These are phyloP conservation scores for Sakesphorus luctuosus DNA, from an alignment of 2,113 vertebrate genomes.

Conservation along the genomic window DNA sequence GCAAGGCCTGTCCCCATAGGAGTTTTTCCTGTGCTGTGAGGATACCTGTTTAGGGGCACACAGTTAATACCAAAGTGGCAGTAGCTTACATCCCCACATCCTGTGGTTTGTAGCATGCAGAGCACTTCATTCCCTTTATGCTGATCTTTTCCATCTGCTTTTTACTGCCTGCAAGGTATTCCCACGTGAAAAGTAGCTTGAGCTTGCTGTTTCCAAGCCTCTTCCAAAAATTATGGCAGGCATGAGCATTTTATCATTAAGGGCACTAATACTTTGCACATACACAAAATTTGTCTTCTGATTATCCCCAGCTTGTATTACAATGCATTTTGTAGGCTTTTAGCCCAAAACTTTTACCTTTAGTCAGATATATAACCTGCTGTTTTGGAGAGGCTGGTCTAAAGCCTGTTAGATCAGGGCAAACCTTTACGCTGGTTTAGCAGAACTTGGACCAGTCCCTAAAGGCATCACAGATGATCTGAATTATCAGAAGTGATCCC, in stretches of 20 bases:
- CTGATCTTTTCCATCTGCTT: conserved; percentile 64
- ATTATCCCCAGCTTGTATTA: conserved; percentile 39
- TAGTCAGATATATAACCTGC: conserved; percentile 42
- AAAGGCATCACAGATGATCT: conserved; percentile 37
- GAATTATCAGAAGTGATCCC: conserved; percentile 32
- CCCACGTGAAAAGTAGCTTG: neutral
- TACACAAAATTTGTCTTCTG: conserved; percentile 61
- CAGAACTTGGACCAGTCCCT: neutral
- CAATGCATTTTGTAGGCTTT: conserved; percentile 27
- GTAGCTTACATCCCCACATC: neutral
- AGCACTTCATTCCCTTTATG: neutral
- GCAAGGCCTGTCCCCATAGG: neutral
- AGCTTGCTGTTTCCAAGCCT: neutral
- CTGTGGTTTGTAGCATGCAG: neutral
- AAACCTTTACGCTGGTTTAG: conserved; percentile 7
- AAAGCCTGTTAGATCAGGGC: neutral
- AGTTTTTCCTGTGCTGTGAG: neutral
- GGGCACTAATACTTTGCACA: conserved; percentile 31
- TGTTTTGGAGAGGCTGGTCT: conserved; percentile 12
- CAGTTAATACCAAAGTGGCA: neutral
- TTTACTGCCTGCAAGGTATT: conserved; percentile 51
- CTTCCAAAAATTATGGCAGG: conserved; percentile 29
- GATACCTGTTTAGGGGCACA: neutral
- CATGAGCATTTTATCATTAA: conserved; percentile 38
- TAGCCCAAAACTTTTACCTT: conserved; percentile 40